Conservation (phyloP, 2,113 vertebrate species). For the Shinisaurus crocodilurus region DNA sequence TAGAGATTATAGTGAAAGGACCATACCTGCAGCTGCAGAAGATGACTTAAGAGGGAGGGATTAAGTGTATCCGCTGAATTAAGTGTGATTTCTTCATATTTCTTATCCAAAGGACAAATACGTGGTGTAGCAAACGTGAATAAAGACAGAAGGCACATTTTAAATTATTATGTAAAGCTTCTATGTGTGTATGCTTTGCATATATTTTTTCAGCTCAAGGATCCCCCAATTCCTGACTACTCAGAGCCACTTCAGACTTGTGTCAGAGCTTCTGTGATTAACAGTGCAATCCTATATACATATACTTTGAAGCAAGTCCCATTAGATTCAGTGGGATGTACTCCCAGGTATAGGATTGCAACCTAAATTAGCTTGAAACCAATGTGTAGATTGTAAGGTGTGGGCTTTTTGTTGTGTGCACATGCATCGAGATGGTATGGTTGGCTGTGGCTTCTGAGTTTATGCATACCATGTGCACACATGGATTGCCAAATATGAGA, state of each 20-base stretch:
- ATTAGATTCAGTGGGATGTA: too few species aligned
- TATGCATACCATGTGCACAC: background rate
- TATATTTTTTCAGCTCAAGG: background rate
- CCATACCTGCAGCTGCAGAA: conserved; percentile 56
- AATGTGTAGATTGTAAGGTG: too few species aligned
- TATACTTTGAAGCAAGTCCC: too few species aligned
- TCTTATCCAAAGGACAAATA: background rate
- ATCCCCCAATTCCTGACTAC: background rate
- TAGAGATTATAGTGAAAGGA: conserved; percentile 63
- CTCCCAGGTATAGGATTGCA: too few species aligned
- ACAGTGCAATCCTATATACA: too few species aligned
- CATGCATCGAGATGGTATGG: background rate
- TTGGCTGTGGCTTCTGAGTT: background rate
- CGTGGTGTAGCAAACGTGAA: conserved; percentile 19
- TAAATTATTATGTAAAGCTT: background rate
- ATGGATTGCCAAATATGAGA: background rate
- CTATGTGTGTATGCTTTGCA: background rate
- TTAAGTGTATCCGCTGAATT: conserved; percentile 9
- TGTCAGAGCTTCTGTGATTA: background rate
- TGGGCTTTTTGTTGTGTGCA: background rate
- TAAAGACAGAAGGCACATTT: background rate
- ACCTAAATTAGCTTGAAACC: background rate
- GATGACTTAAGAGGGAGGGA: conserved; percentile 27
- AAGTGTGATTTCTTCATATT: conserved; percentile 12
- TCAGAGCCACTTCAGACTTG: background rate